Evolutionary conservation across 2,888 invertebrate genomes (phyloP), one percentile per base, ranked within the genome.

Genomic region (Campopleginae sp.): DNA sequence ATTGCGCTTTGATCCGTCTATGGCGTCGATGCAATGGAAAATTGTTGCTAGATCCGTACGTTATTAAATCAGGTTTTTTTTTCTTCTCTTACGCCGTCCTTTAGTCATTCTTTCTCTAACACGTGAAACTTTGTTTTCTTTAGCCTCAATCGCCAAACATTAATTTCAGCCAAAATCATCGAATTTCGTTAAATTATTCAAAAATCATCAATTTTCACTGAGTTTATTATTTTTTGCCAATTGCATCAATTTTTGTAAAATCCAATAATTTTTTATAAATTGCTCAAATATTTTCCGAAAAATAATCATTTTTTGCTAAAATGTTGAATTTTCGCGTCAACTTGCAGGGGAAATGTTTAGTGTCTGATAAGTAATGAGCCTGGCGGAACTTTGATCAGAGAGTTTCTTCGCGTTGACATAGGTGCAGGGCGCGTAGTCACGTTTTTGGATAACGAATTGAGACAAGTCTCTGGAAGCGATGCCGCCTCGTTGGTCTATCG

Each of bases 401-500:
- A 48, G 31, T 74, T 54, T 75, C 82, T 65, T 66, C 27, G 82
- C 27, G 82, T 65, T 63, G 78, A 82, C 78, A 82, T 79, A 75
- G 85, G 78, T 65, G 74, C 81, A 78, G 80, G 63, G 72, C 78
- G 51, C 61, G 68, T 75, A 54, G 75, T 77, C 81, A 79, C 82
- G 82, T 82, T 75, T 82, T 82, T 46, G 74, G 54, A 63, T 79
- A 85, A 82, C 78, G 85, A 58, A n/a, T n/a, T 27, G 58, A 79
- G 68, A 65, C 85, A 54, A 70, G 27, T 74, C 75, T 74, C 75
- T 78, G 65, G 68, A 38, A 85, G 78, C 82, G 79, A 82, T 82
- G 82, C 78, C 74, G 81, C 79, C 75, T 75, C 78, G 78, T 82
- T 82, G 77, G 78, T 65, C 82, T 82, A 85, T 85, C 70, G 82